phyloP scores from a whole-genome alignment of 2,113 vertebrate species.

The Hymenochirus boettgeri region DNA sequence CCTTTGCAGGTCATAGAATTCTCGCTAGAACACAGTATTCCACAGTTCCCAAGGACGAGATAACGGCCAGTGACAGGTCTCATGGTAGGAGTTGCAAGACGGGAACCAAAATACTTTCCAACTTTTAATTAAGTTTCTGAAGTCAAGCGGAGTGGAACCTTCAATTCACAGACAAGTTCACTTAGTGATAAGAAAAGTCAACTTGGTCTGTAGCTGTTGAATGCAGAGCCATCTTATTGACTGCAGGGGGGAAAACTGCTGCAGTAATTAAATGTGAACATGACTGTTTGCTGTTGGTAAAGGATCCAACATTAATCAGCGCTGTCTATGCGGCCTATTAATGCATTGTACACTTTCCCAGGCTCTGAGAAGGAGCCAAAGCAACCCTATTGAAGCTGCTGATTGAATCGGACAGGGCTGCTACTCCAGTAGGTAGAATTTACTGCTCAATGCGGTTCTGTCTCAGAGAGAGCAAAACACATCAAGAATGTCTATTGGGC shows the following conservation, averaged over 20 bases:
- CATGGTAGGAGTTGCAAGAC: constrained; percentile 9
- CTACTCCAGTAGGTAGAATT: neutral
- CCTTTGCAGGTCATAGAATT: constrained; percentile 2
- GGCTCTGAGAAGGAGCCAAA: constrained; percentile 10
- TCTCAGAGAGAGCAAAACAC: too few species aligned
- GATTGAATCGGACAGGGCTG: constrained; percentile 25
- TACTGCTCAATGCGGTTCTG: too few species aligned
- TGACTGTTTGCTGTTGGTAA: rapidly evolving
- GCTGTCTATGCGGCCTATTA: constrained; percentile 31
- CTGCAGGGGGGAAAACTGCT: constrained; percentile 7
- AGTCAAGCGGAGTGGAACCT: constrained; percentile 23
- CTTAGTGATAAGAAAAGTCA: constrained; percentile 29
- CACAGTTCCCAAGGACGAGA: constrained; percentile 4
- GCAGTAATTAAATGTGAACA: constrained; percentile 53
- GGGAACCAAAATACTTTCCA: constrained; percentile 14
- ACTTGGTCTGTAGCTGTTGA: constrained; percentile 17
- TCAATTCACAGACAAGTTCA: constrained; percentile 20
- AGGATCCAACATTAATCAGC: constrained; percentile 42
- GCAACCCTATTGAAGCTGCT: constrained; percentile 5
- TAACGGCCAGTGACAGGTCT: constrained; percentile 8
- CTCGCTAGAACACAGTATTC: too few species aligned
- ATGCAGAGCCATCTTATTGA: neutral
- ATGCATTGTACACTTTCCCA: constrained; percentile 42
- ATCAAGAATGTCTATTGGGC: too few species aligned
- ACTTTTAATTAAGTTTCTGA: constrained; percentile 41